Evolutionary conservation across 1,140 invertebrate species (phyloP), one percentile per base, ranked within the genome.

Genomic region (Bicyclus anynana): DNA sequence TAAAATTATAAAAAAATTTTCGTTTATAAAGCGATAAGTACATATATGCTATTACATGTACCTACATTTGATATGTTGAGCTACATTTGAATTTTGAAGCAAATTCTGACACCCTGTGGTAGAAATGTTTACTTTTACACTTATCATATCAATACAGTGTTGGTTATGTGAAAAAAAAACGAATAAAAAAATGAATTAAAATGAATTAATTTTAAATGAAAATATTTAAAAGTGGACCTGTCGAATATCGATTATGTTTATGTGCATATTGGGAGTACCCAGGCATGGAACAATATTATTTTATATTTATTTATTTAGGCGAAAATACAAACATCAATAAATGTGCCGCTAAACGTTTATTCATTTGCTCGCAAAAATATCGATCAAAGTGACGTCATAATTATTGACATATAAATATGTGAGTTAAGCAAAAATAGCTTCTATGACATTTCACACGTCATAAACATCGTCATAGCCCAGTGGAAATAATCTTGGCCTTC

Each of bases 221-320:
- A 72, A 73, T 66, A 77, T 73, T 74, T 78, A 74, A 69, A 58
- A 2, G 44, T 26, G 44, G 44, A 16, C 44, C 44, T 47, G 44
- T 27, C 42, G 17, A 42, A 9, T 26, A 26, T 26, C 3, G 5
- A 7, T 7, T 27, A 27, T 23, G 18, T 27, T n/a, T 47, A 13
- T 72, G 2, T 12, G 7, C 7, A 27, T 12, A 44, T n/a, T 20
- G 44, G 21, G 44, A 47, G 13, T 26, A 47, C 44, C 44, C 21
- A 47, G 44, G 44, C 44, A 16, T 47, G 27, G 44, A 47, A 26
- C 44, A 47, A 47, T 46, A 27, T 26, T 26, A 26, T 26, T 47
- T 4, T 10, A 33, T 33, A 33, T 33, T 33, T 35, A 33, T 33
- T 33, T 35, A 35, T 13, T 18, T 21, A 44, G n/a, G 40, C 17